Evolutionary conservation across 2,113 vertebrate genomes (phyloP).

Genomic region (Piaya cayana): DNA sequence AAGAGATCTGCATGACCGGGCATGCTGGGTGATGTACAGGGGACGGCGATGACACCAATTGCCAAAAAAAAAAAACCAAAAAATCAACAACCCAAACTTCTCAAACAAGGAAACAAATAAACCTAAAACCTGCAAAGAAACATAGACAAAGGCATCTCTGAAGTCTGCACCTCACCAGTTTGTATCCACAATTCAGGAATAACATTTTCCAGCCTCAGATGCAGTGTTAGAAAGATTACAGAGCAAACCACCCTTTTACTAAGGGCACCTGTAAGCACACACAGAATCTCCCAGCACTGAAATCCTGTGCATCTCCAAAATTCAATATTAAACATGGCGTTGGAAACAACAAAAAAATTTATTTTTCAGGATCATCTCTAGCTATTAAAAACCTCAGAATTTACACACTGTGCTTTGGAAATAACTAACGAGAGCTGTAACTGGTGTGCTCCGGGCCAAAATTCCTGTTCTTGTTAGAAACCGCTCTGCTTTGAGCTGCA

Average conservation of each 20-base stretch:
- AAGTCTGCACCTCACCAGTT: not conserved
- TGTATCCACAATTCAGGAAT: not conserved
- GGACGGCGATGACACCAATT: not conserved
- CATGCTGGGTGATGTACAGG: not conserved
- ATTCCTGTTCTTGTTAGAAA: constrained; percentile 53
- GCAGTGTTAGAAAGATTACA: not conserved
- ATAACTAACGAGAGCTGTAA: not conserved
- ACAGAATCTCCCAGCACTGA: not conserved
- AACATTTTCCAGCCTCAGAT: not conserved
- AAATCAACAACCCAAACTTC: no score
- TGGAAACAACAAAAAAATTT: not conserved
- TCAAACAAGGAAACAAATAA: not conserved
- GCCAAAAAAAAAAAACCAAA: no score
- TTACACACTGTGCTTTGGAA: not conserved
- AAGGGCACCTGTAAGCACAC: not conserved
- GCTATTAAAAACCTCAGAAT: not conserved
- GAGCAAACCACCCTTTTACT: not conserved
- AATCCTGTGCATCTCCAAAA: not conserved
- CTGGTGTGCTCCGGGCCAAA: constrained; percentile 28
- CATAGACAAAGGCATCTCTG: not conserved
- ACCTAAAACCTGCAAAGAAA: not conserved
- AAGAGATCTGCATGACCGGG: not conserved
- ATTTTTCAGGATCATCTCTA: not conserved
- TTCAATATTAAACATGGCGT: not conserved
- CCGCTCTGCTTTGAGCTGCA: constrained; percentile 49